Percentiles rank a stretch among this genome's conserved stretches.
Conservation (phyloP, 2,888 invertebrate species). For the Andrena bucephala region DNA sequence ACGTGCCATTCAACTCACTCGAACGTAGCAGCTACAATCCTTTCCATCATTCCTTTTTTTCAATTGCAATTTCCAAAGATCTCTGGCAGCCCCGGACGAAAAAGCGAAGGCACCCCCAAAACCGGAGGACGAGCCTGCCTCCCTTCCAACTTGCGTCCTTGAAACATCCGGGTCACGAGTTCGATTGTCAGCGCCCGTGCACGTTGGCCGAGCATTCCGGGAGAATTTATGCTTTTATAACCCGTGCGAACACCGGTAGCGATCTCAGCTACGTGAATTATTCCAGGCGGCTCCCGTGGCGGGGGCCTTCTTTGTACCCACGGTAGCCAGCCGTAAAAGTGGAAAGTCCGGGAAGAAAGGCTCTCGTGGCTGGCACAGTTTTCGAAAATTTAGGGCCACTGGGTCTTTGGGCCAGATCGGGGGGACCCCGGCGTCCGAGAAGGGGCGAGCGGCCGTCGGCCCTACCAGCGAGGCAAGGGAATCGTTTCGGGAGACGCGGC, state of each 20-base stretch:
- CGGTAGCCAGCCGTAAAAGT: conserved; percentile 62
- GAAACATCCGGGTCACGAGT: conserved; percentile 34
- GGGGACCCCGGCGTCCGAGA: neutral
- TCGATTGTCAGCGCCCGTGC: neutral
- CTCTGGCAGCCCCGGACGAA: neutral
- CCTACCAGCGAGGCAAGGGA: neutral
- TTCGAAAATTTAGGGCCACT: conserved; percentile 71
- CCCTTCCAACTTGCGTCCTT: neutral
- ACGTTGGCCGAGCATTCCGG: neutral
- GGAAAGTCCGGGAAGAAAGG: conserved; percentile 59
- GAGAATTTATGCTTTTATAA: conserved; percentile 65
- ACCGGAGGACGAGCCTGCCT: neutral
- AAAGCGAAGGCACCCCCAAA: neutral
- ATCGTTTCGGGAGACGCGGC: neutral
- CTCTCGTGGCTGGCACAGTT: conserved; percentile 63
- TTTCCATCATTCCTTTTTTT: too few relatives aligned
- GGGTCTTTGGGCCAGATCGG: conserved; percentile 64
- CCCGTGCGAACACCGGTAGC: conserved; percentile 64
- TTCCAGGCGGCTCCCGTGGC: conserved; percentile 29
- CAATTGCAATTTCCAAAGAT: too few relatives aligned
- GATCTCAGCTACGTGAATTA: conserved; percentile 35
- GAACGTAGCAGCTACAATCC: too few relatives aligned
- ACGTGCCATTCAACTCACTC: too few relatives aligned
- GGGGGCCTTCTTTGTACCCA: conserved; percentile 38
- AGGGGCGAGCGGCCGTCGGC: neutral